Conservation (phyloP, 1,140 invertebrate genomes). For the Drosophila rufa region DNA sequence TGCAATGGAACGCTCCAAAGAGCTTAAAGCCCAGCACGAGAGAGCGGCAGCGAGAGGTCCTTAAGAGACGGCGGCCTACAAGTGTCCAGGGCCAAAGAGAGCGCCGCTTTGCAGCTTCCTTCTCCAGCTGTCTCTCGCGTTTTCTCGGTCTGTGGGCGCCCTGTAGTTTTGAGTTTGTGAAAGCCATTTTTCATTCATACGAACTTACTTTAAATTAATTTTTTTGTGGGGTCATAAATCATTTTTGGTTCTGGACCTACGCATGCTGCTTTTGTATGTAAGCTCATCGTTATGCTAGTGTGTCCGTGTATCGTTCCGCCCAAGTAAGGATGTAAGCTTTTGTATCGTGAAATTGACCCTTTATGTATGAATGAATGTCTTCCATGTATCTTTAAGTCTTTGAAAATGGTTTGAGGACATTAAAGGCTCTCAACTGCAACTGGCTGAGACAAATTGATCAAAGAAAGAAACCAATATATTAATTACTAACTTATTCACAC, state of each 20-base stretch:
- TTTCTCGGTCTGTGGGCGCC: slow-evolving; percentile 38
- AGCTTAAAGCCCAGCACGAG: slow-evolving; percentile 63
- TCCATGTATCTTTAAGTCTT: slow-evolving; percentile 31
- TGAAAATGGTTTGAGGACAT: slow-evolving; percentile 50
- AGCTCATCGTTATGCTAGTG: slow-evolving; percentile 3
- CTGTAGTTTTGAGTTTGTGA: slow-evolving; percentile 81
- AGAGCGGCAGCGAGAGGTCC: no score
- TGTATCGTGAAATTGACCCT: slow-evolving; percentile 30
- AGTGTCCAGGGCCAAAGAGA: slow-evolving; percentile 59
- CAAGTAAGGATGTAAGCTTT: slow-evolving; percentile 25
- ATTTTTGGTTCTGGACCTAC: slow-evolving; percentile 78
- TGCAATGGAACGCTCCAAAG: slow-evolving; percentile 65
- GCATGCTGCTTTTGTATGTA: slow-evolving; percentile 43
- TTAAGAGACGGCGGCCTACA: slow-evolving; percentile 49
- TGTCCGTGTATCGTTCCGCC: slow-evolving; percentile 5
- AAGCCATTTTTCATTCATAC: slow-evolving; percentile 85
- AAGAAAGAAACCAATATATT: no score
- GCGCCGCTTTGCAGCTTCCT: slow-evolving; percentile 31
- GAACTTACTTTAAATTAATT: slow-evolving; percentile 85
- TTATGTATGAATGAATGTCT: slow-evolving; percentile 69
- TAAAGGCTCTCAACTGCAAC: slow-evolving; percentile 9
- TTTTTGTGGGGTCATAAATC: slow-evolving; percentile 83
- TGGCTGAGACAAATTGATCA: no score
- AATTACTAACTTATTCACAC: no score
- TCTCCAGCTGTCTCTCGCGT: neutral